A percentile compares a stretch with the other conserved stretches of the same genome.
Evolutionary conservation across 2,888 invertebrate genomes (phyloP).

Genomic region (Colletes collaris): DNA sequence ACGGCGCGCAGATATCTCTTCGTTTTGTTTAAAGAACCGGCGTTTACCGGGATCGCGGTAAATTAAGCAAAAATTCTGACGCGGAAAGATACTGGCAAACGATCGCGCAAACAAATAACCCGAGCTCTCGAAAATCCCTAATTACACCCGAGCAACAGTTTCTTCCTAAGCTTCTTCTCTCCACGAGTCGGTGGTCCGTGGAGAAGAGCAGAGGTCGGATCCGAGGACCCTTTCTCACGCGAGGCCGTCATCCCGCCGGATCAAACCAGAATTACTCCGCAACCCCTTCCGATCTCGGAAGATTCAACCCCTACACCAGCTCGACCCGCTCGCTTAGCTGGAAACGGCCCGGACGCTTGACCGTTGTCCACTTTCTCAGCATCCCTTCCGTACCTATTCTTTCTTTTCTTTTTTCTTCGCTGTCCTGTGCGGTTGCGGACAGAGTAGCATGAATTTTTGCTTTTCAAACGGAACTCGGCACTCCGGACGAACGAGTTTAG

Average conservation of each 20-base stretch:
- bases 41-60: background rate
- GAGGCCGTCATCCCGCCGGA: conserved; percentile 75
- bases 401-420: too few relatives aligned
- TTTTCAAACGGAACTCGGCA: too few relatives aligned
- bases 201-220: conserved; percentile 76
- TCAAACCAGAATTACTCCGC: conserved; percentile 81
- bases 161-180: conserved; percentile 14
- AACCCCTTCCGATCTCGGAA: conserved; percentile 80
- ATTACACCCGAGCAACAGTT: conserved; percentile 35
- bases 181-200: background rate
- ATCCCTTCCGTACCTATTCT: conserved; percentile 63
- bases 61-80: background rate
- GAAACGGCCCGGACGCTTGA: conserved; percentile 72
- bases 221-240: conserved; percentile 82
- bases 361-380: conserved; percentile 82
- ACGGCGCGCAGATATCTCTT: too few relatives aligned
- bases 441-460: too few relatives aligned
- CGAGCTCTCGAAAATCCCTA: conserved; percentile 6
- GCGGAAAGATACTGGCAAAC: background rate
- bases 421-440: too few relatives aligned
- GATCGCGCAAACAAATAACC: background rate
- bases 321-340: conserved; percentile 34
- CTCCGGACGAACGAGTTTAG: too few relatives aligned
- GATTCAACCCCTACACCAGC: conserved; percentile 72
- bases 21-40: too few relatives aligned